Evolutionary conservation across 37 sponge, comb jelly and placozoan species (phyloP).

Genomic region (Chondrosia reniformis): DNA sequence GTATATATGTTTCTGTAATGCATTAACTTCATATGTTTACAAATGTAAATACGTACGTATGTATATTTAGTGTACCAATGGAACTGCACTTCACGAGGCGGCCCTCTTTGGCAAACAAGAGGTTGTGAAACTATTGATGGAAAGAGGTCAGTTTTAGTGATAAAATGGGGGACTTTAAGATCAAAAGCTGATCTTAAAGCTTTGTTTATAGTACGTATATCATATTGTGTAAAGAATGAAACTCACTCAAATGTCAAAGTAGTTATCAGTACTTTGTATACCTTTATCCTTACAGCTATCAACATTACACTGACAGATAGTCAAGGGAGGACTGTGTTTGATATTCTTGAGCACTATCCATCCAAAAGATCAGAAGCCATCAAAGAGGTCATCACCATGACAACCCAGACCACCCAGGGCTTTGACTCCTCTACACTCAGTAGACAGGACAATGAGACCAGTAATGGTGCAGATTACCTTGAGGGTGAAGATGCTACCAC

Average conservation of each 20-base stretch:
- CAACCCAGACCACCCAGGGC: background rate
- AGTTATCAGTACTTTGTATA: background rate
- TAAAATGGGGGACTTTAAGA: too few species aligned
- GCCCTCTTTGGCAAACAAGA: conserved; percentile 66
- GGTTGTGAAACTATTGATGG: conserved; percentile 58
- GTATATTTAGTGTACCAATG: conserved; percentile 38
- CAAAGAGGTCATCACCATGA: conserved; percentile 15
- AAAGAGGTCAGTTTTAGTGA: conserved; percentile 53
- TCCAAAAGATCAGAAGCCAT: conserved; percentile 28
- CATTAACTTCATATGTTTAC: background rate
- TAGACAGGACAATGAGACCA: background rate
- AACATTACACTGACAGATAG: conserved; percentile 37
- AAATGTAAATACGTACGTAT: background rate
- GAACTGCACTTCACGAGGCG: conserved; percentile 74
- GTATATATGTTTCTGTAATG: background rate
- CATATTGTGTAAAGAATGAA: background rate
- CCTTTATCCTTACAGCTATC: conserved; percentile 14
- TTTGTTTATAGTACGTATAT: too few species aligned
- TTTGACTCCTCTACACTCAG: background rate
- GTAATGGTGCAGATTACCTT: background rate
- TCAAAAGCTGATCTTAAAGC: too few species aligned
- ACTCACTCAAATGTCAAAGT: background rate
- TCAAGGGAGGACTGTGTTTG: conserved; percentile 46
- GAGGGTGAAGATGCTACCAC: background rate
- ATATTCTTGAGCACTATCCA: conserved; percentile 34